Conservation (phyloP, 1,140 invertebrate species). For the Drosophila melanica region DNA sequence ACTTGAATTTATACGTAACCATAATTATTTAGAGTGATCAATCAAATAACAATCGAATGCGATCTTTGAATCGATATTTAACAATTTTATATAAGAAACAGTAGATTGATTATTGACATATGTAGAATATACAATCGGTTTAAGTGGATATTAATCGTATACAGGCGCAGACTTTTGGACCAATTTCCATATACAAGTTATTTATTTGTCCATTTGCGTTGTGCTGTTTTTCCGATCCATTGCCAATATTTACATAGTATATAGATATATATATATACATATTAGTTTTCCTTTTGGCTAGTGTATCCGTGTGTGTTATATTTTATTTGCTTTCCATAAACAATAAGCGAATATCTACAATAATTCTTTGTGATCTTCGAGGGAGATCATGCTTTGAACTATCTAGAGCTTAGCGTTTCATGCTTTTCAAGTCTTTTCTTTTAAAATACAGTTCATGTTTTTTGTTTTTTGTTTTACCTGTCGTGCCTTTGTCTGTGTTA, state of each 20-base stretch:
- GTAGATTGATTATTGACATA: no score
- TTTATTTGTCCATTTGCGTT: background rate
- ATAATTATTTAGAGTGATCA: background rate
- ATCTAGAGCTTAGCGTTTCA: constrained; percentile 35
- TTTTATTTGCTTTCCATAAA: constrained; percentile 5
- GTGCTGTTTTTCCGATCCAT: background rate
- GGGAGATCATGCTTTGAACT: constrained; percentile 31
- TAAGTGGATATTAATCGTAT: no score
- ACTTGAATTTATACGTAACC: background rate
- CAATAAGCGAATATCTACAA: constrained; percentile 37
- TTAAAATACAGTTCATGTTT: constrained; percentile 34
- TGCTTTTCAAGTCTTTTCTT: constrained; percentile 46
- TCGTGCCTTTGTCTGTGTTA: constrained; percentile 22
- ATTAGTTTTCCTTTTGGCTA: background rate
- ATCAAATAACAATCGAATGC: background rate
- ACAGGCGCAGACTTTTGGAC: no score
- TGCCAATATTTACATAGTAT: background rate
- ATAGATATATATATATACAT: background rate
- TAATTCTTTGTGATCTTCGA: constrained; percentile 12
- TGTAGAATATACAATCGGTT: no score
- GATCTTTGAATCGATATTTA: no score
- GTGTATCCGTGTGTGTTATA: background rate
- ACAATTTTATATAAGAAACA: no score
- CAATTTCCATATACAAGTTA: no score
- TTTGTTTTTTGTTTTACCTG: background rate